Evolutionary conservation across 2,113 vertebrate species (phyloP), one percentile per base, ranked within the genome.

Genomic region (Thymallus thymallus): DNA sequence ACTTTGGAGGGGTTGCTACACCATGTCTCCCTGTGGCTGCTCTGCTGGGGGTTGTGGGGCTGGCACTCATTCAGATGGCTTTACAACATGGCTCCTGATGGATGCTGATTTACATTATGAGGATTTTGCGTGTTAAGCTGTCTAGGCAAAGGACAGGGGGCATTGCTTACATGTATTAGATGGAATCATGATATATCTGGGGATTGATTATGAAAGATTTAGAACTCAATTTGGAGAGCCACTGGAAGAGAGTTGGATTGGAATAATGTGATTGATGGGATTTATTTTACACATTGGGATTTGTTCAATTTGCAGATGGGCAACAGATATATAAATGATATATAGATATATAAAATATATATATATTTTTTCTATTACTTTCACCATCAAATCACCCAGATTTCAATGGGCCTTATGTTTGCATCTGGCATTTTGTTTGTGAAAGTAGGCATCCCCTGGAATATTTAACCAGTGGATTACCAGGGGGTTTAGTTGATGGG

Each of bases 401-500:
- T 60, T 60, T 7, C 56, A 60, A n/a, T 22, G 3, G 51, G 51
- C 4, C 13, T 55, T 55, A 20, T 55, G 5, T 22, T 20, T 79
- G 77, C 82, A 79, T 41, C 35, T 80, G 76, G 82, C 64, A 87
- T 86, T 87, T 77, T 77, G 79, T 81, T 73, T 55, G 24, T 80
- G 73, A 77, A 85, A 83, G 79, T 82, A 79, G 82, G 76, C 61
- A 87, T 83, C 81, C 72, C 71, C 71, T 75, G 64, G 65, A 82
- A 84, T 81, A 84, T 88, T 88, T 83, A 85, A 78, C 73, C 72
- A 76, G 62, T 48, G 82, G 89, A 90, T 92, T 91, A 90, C 9
- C 30, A n/a, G 71, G 68, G 66, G 84, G 69, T 90, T 91, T 65
- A 80, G 77, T 82, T 90, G 82, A 89, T 73, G 71, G 85, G 82